phyloP scores from a whole-genome alignment of 2,113 vertebrate species.

The Podocnemis expansa region DNA sequence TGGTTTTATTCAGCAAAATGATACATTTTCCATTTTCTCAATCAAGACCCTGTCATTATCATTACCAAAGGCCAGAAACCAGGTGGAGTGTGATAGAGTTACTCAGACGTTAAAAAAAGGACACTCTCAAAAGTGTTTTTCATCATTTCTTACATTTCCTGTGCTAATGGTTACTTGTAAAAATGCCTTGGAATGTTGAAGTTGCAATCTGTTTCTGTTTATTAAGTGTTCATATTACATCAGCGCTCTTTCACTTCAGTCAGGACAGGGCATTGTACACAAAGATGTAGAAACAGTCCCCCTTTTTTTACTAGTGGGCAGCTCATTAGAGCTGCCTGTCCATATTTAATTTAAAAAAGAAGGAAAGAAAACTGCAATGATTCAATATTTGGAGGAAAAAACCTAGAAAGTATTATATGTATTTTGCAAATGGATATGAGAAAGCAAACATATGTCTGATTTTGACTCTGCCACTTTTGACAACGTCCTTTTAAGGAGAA shows the following conservation, averaged over 20 bases:
- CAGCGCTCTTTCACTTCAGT: background rate
- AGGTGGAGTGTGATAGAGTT: slow-evolving; percentile 32
- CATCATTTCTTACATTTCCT: background rate
- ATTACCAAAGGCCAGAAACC: slow-evolving; percentile 23
- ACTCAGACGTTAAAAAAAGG: slow-evolving; percentile 20
- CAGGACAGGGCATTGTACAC: background rate
- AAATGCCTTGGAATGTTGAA: background rate
- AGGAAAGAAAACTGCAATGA: background rate
- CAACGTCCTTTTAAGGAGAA: background rate
- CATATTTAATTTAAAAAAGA: background rate
- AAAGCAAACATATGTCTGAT: background rate
- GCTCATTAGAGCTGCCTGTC: background rate
- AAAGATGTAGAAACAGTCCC: background rate
- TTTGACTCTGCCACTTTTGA: slow-evolving; percentile 38
- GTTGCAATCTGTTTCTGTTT: slow-evolving; percentile 6
- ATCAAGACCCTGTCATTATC: slow-evolving; percentile 67
- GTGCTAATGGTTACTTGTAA: background rate
- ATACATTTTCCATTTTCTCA: slow-evolving; percentile 58
- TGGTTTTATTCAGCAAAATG: slow-evolving; percentile 65
- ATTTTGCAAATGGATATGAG: slow-evolving; percentile 6
- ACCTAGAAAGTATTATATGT: background rate
- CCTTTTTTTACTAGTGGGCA: background rate
- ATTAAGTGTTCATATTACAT: background rate
- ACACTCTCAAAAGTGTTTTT: slow-evolving; percentile 1
- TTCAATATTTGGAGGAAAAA: slow-evolving; percentile 23